Base-by-base conservation (phyloP, 2,113 vertebrate genomes). In the Danionella cerebrum region DNA sequence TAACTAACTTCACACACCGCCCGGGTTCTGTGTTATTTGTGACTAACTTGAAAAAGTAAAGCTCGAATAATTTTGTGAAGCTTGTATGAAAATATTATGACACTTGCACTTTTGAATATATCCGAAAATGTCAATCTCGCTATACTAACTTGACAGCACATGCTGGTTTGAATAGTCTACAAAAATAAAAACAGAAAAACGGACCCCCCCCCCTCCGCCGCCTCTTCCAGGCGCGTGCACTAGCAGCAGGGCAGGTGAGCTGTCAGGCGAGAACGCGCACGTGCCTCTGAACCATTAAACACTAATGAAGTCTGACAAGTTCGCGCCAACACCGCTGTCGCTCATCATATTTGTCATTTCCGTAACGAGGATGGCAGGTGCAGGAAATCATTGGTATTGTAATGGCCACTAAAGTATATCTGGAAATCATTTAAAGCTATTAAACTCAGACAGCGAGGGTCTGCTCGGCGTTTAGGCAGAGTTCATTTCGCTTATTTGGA, bases 251-350 rank as follows among this genome's bases (percentile, higher is more conserved):
- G 78, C 83, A 83, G 74, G 77, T 86, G 75, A 78, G 82, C 73
- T 72, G 7, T 65, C 59, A 67, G 60, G 53, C 45, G 35, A n/a
- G n/a, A n/a, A n/a, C n/a, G n/a, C n/a, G n/a, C n/a, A n/a, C 57
- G 36, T 21, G 45, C 35, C 44, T 38, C 33, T 3, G 42, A 48
- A 52, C 47, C n/a, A 58, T 72, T 58, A 72, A 59, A 79, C 60
- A 66, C 69, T 81, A 79, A 85, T 78, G 78, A 79, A 76, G 80
- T 67, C 65, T 76, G 77, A 73, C 81, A 81, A 76, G 77, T 80
- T 76, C 70, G 76, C 71, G 78, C 77, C 74, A 74, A 74, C 75
- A 78, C 79, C 74, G 69, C 75, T 79, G 66, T 45, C 57, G 39
- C 59, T 65, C 71, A 42, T 75, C 35, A 71, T 64, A 64, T 52